Conservation (phyloP, 2,888 invertebrate species). For the Aspidapion aeneum region DNA sequence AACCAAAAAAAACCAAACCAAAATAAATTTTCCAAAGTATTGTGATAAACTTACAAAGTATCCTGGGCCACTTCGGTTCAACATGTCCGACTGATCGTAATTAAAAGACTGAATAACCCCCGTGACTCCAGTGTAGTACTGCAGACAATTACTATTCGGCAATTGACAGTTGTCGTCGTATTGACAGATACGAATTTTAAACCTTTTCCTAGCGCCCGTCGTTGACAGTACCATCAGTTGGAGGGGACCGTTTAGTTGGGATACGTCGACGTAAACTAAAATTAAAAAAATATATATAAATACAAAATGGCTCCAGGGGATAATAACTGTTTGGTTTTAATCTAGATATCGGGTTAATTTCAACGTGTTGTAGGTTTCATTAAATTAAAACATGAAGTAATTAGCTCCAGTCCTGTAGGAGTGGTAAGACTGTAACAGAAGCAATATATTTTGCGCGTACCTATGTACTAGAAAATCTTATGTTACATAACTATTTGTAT, state of each 20-base stretch:
- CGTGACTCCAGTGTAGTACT: conserved; percentile 58
- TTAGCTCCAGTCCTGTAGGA: too few relatives aligned
- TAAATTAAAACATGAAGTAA: neutral
- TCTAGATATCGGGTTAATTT: too few relatives aligned
- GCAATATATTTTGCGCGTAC: too few relatives aligned
- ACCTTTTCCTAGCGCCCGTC: conserved; percentile 54
- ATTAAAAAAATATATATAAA: conserved; percentile 13
- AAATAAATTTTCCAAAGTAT: too few relatives aligned
- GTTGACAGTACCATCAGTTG: conserved; percentile 62
- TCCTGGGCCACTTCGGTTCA: conserved; percentile 53
- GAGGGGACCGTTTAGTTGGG: conserved; percentile 59
- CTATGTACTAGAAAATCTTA: neutral
- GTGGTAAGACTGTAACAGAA: too few relatives aligned
- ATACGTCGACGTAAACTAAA: conserved; percentile 70
- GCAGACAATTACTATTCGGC: conserved; percentile 56
- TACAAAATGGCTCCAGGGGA: too few relatives aligned
- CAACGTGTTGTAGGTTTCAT: too few relatives aligned
- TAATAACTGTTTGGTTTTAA: too few relatives aligned
- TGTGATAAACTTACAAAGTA: conserved; percentile 54
- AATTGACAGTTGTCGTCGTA: conserved; percentile 40
- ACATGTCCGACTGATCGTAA: conserved; percentile 58
- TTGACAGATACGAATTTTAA: conserved; percentile 62
- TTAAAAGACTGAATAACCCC: conserved; percentile 70
- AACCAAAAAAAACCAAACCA: too few relatives aligned
- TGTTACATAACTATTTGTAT: too few relatives aligned